A percentile compares a stretch with the other conserved stretches of the same genome.
Evolutionary conservation across 2,888 invertebrate species (phyloP).

Genomic region (Phortica magna): DNA sequence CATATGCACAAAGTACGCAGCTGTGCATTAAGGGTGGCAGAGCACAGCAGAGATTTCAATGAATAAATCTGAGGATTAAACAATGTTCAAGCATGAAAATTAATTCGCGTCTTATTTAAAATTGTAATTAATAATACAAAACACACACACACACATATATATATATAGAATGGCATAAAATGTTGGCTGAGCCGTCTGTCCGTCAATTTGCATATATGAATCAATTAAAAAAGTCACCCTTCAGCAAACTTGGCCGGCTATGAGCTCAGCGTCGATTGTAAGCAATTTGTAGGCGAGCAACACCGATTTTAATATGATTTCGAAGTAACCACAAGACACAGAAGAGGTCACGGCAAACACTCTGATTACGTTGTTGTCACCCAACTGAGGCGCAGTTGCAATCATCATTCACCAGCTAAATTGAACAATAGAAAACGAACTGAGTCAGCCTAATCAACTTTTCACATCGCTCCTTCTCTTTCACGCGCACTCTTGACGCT

Average conservation of each 20-base stretch:
- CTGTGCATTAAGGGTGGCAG: neutral
- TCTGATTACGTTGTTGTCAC: neutral
- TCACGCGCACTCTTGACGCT: neutral
- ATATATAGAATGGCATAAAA: neutral
- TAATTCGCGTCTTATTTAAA: neutral
- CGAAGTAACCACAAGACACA: neutral
- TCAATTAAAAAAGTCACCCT: constrained; percentile 19
- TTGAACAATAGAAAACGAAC: constrained; percentile 1
- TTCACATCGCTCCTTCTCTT: neutral
- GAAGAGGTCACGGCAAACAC: constrained; percentile 14
- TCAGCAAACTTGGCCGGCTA: neutral
- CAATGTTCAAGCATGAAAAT: neutral
- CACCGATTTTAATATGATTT: constrained; percentile 18
- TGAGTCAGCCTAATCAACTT: neutral
- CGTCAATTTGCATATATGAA: constrained; percentile 28
- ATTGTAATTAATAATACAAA: neutral
- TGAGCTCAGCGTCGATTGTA: neutral
- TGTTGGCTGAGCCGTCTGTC: neutral
- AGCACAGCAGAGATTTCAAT: neutral
- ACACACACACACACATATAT: neutral
- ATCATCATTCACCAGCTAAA: constrained; percentile 19
- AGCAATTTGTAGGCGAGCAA: neutral
- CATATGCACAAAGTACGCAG: neutral
- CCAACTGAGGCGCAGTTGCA: neutral
- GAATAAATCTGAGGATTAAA: neutral